A percentile compares a stretch with the other conserved stretches of the same genome.
These are phyloP conservation scores for Molorchus minor DNA, from an alignment of 2,888 invertebrate species.

Conservation along the genomic window DNA sequence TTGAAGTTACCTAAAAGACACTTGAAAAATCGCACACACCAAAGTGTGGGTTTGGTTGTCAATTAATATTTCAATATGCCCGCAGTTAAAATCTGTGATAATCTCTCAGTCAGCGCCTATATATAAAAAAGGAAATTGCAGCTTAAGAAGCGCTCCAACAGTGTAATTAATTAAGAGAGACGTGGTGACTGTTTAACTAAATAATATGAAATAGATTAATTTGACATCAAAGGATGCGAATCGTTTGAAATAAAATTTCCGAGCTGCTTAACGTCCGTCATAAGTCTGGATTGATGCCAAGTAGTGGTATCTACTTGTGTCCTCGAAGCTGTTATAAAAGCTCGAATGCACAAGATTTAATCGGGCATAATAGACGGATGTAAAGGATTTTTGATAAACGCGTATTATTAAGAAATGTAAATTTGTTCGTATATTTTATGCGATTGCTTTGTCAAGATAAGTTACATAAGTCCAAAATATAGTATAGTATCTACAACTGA, in stretches of 20 bases:
- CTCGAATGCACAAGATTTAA: not conserved
- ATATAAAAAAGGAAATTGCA: constrained; percentile 8
- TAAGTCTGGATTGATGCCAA: constrained; percentile 20
- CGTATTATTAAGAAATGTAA: no score
- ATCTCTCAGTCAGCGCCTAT: constrained; percentile 13
- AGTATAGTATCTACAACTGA: not conserved
- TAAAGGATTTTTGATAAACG: no score
- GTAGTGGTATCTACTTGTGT: constrained; percentile 12
- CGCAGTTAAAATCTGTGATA: not conserved
- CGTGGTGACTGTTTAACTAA: constrained; percentile 20
- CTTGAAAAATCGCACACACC: not conserved
- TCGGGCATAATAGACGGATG: no score
- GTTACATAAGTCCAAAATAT: not conserved
- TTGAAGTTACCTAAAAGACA: not conserved
- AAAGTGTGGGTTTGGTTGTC: no score
- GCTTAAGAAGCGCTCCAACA: constrained; percentile 8
- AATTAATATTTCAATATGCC: not conserved
- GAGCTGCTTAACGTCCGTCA: constrained; percentile 21
- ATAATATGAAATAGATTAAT: constrained; percentile 26
- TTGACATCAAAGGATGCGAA: constrained; percentile 13
- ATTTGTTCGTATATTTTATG: no score
- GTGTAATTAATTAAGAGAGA: constrained; percentile 18
- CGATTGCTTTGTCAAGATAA: no score
- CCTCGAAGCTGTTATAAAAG: not conserved
- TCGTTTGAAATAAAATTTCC: constrained; percentile 22